Evolutionary conservation across 1,140 invertebrate genomes (phyloP).

Genomic region (Bombus superbus): DNA sequence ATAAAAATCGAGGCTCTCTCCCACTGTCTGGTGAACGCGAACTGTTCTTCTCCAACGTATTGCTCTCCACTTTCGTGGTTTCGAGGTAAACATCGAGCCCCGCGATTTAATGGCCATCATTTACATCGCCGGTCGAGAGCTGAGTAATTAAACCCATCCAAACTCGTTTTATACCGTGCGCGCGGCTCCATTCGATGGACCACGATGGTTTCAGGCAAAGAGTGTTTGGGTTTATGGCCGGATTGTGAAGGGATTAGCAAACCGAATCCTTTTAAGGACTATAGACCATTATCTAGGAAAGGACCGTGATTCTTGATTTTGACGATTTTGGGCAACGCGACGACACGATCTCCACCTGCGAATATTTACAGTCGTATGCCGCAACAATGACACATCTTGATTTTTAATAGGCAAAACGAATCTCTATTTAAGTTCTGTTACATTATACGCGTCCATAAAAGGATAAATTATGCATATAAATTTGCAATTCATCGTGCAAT

Average conservation of each 20-base stretch:
- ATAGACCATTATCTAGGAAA: slow-evolving; percentile 54
- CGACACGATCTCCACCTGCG: background rate
- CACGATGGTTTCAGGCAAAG: slow-evolving; percentile 58
- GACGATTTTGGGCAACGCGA: slow-evolving; percentile 21
- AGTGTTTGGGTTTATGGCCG: slow-evolving; percentile 66
- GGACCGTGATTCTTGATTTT: slow-evolving; percentile 18
- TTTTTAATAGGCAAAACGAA: too few relatives aligned
- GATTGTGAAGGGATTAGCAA: slow-evolving; percentile 70
- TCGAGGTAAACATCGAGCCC: slow-evolving; percentile 68
- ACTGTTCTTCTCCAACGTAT: slow-evolving; percentile 53
- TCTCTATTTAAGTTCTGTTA: too few relatives aligned
- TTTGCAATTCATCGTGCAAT: too few relatives aligned
- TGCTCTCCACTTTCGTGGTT: slow-evolving; percentile 63
- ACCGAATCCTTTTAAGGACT: slow-evolving; percentile 70
- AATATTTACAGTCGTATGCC: slow-evolving; percentile 37
- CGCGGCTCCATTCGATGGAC: slow-evolving; percentile 63
- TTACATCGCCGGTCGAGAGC: slow-evolving; percentile 74
- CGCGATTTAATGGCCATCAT: slow-evolving; percentile 72
- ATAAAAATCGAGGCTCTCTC: slow-evolving; percentile 48
- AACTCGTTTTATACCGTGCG: slow-evolving; percentile 66
- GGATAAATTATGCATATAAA: too few relatives aligned
- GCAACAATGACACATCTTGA: too few relatives aligned
- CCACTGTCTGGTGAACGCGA: background rate
- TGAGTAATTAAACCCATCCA: slow-evolving; percentile 75
- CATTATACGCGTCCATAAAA: too few relatives aligned